Conservation (phyloP, 64 coral and sea anemone species). For the Cladopsammia gracilis region DNA sequence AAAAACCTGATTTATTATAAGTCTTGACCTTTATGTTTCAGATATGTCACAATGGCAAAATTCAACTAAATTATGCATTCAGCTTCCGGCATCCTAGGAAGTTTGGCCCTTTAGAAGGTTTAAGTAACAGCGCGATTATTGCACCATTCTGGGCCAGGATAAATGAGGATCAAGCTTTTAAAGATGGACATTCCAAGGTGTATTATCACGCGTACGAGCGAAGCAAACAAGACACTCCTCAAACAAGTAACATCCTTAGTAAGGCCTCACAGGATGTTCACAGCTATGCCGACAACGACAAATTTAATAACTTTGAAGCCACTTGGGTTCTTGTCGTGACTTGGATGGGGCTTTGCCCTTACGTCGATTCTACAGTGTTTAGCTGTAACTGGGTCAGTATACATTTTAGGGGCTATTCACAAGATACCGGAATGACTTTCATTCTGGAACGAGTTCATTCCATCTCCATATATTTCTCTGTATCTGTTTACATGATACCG, state of each 20-base stretch:
- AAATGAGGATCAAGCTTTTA: not conserved
- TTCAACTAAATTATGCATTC: constrained; percentile 6
- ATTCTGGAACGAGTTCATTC: no score
- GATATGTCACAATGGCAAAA: constrained; percentile 55
- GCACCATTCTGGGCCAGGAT: constrained; percentile 53
- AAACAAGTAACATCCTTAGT: not conserved
- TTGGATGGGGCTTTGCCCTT: constrained; percentile 41
- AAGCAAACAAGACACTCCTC: not conserved
- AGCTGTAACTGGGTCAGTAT: not conserved
- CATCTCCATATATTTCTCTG: no score
- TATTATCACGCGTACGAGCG: constrained; percentile 15
- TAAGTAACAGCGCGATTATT: not conserved
- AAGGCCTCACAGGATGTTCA: constrained; percentile 30
- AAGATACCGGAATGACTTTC: no score
- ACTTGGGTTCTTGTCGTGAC: constrained; percentile 56
- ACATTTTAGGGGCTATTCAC: no score
- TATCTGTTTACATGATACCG: no score
- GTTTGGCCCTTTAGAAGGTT: constrained; percentile 12
- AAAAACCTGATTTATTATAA: no score
- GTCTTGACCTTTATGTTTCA: not conserved
- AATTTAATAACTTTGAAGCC: constrained; percentile 36
- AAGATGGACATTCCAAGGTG: not conserved
- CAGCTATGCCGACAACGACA: not conserved
- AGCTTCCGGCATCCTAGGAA: constrained; percentile 14
- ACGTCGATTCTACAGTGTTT: not conserved